These are phyloP conservation scores for Esox masquinongy DNA, from an alignment of 2,797 vertebrate species.

Conservation along the genomic window DNA sequence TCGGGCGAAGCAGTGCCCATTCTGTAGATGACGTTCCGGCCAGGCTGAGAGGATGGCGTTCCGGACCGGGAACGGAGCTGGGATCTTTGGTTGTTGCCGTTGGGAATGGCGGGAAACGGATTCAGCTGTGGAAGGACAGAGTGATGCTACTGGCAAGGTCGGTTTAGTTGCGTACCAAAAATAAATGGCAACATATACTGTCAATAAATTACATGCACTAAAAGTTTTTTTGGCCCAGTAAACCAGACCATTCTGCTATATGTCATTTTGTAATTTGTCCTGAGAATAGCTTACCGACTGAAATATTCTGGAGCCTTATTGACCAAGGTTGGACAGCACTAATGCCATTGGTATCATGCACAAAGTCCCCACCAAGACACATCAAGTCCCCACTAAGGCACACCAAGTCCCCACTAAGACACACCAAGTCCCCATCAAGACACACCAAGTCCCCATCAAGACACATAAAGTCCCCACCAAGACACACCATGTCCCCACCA, in stretches of 20 bases:
- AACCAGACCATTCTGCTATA: not conserved
- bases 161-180: not conserved
- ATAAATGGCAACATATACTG: not conserved
- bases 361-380: too few relatives aligned
- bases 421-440: too few relatives aligned
- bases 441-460: too few relatives aligned
- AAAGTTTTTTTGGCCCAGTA: not conserved
- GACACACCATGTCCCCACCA: too few relatives aligned
- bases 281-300: not conserved
- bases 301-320: not conserved
- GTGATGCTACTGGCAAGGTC: not conserved
- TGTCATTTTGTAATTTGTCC: not conserved
- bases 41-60: slow-evolving; percentile 57
- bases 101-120: slow-evolving; percentile 75
- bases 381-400: too few relatives aligned
- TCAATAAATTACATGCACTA: not conserved
- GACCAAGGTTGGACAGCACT: too few relatives aligned
- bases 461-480: too few relatives aligned
- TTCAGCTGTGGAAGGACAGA: slow-evolving; percentile 72
- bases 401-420: too few relatives aligned
- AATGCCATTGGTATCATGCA: too few relatives aligned
- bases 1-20: slow-evolving; percentile 60
- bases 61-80: slow-evolving; percentile 75
- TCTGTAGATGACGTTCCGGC: slow-evolving; percentile 66
- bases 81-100: slow-evolving; percentile 75